Evolutionary conservation across 92 coral and sea anemone genomes (phyloP), one percentile per base, ranked within the genome.

Genomic region (Heliopora coerulea): DNA sequence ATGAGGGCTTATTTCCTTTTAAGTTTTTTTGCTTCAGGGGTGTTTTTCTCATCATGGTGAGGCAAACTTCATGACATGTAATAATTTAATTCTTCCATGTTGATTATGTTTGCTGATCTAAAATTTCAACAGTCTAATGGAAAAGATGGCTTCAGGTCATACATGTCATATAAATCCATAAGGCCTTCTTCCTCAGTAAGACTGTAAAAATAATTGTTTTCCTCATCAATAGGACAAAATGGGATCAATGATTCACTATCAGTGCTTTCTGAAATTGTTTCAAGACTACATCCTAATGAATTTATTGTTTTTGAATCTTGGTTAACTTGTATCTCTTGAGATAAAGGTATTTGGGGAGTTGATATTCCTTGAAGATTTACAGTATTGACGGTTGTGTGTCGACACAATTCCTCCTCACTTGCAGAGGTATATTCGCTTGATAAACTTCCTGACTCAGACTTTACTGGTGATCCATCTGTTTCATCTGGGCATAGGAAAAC

Each of bases 401-500:
- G 57, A 12, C 46, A 67, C 9, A 62, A 19, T 18, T 54, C 74
- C 21, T 49, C 62, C 13, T 59, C 70, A 26, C 70, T 73, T 27
- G 63, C 59, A 10, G 75, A 50, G 23, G 34, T 54, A 29, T 52
- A 52, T 25, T 69, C 76, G 50, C 76, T 69, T 49, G 76, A 29
- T 29, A 46, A 49, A 32, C 74, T 67, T 30, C 63, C 64, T 5
- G 68, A 28, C 8, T 50, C 75, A 21, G 84, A 81, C 58, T 89
- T 89, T 25, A 82, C 72, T 3, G 98, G 98, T 0, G 98, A 93
- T 17, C 80, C 72, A 59, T 89, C 87, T 70, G 84, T 87, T 72
- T 92, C 96, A 70, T 93, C 98, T 17, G 98, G 98, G 49, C 98
- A 93, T 15, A 93, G 83, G 67, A 83, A 93, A 25, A 88, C 98